Base-by-base conservation (phyloP, 2,113 vertebrate species). In the Mastomys natalensis region DNA sequence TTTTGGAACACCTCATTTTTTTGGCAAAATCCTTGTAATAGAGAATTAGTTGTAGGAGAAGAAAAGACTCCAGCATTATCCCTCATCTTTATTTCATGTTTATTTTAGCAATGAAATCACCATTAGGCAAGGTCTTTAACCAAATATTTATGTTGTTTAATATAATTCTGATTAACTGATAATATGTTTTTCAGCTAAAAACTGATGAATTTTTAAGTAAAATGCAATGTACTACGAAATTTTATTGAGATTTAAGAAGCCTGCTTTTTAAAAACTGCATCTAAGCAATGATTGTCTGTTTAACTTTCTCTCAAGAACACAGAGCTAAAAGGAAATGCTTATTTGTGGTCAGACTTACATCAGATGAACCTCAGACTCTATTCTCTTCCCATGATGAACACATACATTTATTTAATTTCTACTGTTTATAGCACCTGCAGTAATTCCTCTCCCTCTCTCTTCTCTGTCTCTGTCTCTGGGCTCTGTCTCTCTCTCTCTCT, bases 241-340 rank as follows among this genome's bases (percentile, higher is more conserved):
- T 98, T 98, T 96, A 97, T 93, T 97, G 90, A 94, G 94, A 98
- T 97, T 98, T 89, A 95, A 98, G 97, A 70, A 97, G 90, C 85
- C 82, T 95, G 94, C 64, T 91, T 98, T 98, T 97, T 98, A 43
- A 98, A 97, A 98, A 98, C 87, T 98, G 87, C 94, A 90, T 96
- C 96, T 97, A 98, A 98, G 95, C 91, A 93, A 93, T 76, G 94
- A 94, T 89, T 97, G 96, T 98, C 96, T 98, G 95, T 98, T 97
- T 64, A 96, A 81, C 58, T 93, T 98, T 98, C 98, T 98, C 97
- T 96, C 74, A 98, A 97, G 85, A 87, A 90, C 84, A 90, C 96
- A 98, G 96, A 98, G 96, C 97, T 95, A 90, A 97, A 97, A 98
- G 98, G 97, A 97, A 98, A 97, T 95, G 93, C 68, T 95, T 53